Evolutionary conservation across 2,113 vertebrate species (phyloP).

Genomic region (Pollimyrus isidori): DNA sequence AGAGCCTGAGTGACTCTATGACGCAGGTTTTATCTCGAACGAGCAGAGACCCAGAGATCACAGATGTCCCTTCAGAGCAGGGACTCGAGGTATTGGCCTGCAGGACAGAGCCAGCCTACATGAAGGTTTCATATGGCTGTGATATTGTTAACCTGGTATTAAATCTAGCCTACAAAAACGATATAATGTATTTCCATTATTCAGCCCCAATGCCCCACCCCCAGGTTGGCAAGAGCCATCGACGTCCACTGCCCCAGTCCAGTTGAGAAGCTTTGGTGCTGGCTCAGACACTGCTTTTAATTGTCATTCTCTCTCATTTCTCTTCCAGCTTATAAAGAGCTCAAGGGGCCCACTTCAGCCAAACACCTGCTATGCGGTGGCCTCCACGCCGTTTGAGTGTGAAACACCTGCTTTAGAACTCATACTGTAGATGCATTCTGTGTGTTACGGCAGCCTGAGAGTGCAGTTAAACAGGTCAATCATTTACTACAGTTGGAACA

Average conservation of each 20-base stretch:
- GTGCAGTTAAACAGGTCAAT: not conserved
- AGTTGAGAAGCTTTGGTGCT: not conserved
- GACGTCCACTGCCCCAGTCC: not conserved
- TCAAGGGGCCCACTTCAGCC: not conserved
- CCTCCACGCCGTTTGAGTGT: not conserved
- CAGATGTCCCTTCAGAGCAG: not conserved
- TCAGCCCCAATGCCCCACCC: not conserved
- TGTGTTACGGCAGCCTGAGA: not conserved
- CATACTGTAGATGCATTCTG: not conserved
- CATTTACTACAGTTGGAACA: not conserved
- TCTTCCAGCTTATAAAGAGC: not conserved
- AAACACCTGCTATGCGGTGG: not conserved
- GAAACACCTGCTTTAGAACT: not conserved
- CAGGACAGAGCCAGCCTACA: not conserved
- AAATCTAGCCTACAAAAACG: not conserved
- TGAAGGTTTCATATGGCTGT: not conserved
- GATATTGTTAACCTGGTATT: not conserved
- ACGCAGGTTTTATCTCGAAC: not conserved
- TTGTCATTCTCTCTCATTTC: not conserved
- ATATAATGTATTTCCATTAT: not conserved
- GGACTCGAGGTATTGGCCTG: not conserved
- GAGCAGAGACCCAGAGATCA: not conserved
- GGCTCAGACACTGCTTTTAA: not conserved
- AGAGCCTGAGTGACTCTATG: not conserved
- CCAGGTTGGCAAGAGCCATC: not conserved